Conservation (phyloP, 2,888 invertebrate species). For the Camptogramma bilineatum region DNA sequence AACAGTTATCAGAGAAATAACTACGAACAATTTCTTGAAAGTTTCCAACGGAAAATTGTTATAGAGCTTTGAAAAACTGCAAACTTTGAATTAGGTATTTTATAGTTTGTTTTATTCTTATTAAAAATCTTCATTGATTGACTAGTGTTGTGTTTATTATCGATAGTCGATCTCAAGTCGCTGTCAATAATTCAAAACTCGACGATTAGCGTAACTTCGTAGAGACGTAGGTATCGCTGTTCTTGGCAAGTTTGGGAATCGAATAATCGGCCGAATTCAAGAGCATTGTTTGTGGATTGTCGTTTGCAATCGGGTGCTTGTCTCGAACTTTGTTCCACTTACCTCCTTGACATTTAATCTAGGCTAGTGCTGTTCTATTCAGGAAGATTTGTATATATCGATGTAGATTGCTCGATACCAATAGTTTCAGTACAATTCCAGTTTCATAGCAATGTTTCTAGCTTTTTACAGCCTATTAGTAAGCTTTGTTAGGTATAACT, state of each 20-base stretch:
- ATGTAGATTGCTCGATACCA: not conserved
- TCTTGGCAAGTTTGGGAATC: conserved; percentile 28
- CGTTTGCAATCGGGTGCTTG: conserved; percentile 34
- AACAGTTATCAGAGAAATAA: not conserved
- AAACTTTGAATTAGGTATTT: not conserved
- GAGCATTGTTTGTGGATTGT: conserved; percentile 29
- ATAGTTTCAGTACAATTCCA: not conserved
- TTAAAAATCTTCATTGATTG: not conserved
- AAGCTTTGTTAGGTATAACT: too few relatives aligned
- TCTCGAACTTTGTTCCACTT: conserved; percentile 29
- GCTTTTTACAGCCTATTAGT: too few relatives aligned
- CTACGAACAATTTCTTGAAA: not conserved
- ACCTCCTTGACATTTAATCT: conserved; percentile 37
- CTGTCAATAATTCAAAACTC: not conserved
- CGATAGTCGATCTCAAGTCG: conserved; percentile 4
- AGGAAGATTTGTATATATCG: not conserved
- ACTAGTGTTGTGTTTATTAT: conserved; percentile 12
- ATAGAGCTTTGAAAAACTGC: not conserved
- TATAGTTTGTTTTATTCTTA: not conserved
- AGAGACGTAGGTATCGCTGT: conserved; percentile 15
- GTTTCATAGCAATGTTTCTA: too few relatives aligned
- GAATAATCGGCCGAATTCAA: conserved; percentile 19
- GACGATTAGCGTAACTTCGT: conserved; percentile 15
- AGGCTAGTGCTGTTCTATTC: conserved; percentile 15
- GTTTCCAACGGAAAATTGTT: not conserved